phyloP scores from a whole-genome alignment of 1,140 invertebrate genomes.

The Scaptomyza montana region DNA sequence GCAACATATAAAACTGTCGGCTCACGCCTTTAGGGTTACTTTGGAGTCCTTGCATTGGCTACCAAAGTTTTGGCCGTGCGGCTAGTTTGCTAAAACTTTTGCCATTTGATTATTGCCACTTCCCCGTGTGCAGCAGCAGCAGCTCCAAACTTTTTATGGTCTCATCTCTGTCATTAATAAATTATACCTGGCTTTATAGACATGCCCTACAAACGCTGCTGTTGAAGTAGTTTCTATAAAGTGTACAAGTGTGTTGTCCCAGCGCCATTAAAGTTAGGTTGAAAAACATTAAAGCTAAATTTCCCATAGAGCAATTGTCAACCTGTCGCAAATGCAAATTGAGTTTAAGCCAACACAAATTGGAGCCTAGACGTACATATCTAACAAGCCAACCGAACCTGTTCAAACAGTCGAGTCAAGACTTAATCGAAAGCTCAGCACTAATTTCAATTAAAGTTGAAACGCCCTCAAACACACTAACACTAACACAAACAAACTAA shows the following conservation, averaged over 20 bases:
- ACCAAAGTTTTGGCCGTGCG: constrained; percentile 40
- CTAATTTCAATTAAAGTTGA: constrained; percentile 80
- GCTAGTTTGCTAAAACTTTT: constrained; percentile 52
- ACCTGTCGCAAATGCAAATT: constrained; percentile 13
- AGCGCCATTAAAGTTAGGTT: constrained; percentile 10
- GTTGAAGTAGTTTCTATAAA: constrained; percentile 1
- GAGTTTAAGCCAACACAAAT: constrained; percentile 1
- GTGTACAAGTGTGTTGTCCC: constrained; percentile 1
- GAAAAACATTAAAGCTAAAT: constrained; percentile 10
- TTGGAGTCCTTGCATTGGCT: not conserved
- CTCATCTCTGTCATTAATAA: constrained; percentile 55
- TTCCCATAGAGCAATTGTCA: constrained; percentile 25
- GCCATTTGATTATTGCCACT: constrained; percentile 52
- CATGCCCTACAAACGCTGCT: not conserved
- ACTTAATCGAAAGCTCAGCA: constrained; percentile 69
- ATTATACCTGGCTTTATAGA: constrained; percentile 33
- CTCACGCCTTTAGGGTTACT: not conserved
- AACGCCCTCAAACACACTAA: constrained; percentile 55
- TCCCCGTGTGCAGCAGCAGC: constrained; percentile 7
- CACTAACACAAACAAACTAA: constrained; percentile 5
- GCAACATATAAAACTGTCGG: not conserved
- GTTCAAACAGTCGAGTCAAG: constrained; percentile 45
- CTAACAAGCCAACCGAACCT: constrained; percentile 45
- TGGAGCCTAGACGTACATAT: not conserved
- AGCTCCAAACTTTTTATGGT: constrained; percentile 44